phyloP scores from a whole-genome alignment of 2,797 vertebrate genomes.

The Petrocephalus sullivani region DNA sequence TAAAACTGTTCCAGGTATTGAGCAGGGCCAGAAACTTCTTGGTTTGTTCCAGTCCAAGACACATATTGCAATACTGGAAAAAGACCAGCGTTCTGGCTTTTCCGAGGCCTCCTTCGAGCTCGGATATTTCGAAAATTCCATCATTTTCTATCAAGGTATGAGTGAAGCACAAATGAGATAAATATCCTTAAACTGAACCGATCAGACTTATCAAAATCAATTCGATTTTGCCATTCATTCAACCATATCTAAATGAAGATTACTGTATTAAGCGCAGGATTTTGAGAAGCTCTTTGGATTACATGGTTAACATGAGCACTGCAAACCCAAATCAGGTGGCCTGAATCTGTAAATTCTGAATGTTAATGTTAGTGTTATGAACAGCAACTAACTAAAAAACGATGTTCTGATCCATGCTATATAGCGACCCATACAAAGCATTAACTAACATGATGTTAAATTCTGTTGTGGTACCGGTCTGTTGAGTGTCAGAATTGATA shows the following conservation, averaged over 20 bases:
- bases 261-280: not conserved
- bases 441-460: not conserved
- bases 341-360: not conserved
- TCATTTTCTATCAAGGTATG: not conserved
- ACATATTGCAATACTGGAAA: not conserved
- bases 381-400: not conserved
- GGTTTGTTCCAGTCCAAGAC: not conserved
- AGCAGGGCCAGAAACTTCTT: not conserved
- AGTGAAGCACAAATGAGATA: not conserved
- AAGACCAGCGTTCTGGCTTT: not conserved
- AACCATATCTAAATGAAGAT: not conserved
- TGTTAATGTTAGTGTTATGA: not conserved
- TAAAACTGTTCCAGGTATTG: constrained; percentile 5
- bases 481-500: not conserved
- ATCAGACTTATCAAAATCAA: not conserved
- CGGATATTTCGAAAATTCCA: not conserved
- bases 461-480: not conserved
- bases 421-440: not conserved
- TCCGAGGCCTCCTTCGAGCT: not conserved
- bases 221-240: not conserved
- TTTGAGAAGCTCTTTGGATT: not conserved
- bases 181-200: constrained; percentile 3
- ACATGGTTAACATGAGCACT: not conserved
- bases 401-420: not conserved
- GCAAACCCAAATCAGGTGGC: not conserved